Percentiles rank a stretch among this genome's conserved stretches.
phyloP scores from a whole-genome alignment of 2,888 invertebrate species.

The Cabera pusaria region DNA sequence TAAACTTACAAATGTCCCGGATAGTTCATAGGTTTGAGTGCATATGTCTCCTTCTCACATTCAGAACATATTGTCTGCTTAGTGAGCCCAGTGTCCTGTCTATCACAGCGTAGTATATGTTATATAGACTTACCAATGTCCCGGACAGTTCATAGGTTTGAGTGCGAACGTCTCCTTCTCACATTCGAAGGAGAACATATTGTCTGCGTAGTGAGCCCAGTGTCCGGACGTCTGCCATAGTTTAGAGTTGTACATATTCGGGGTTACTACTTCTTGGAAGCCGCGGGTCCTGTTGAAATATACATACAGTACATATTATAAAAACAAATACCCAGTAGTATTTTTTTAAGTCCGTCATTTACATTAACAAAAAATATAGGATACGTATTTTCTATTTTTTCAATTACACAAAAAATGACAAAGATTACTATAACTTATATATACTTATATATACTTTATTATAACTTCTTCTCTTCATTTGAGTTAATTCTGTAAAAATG shows the following conservation, averaged over 20 bases:
- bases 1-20: no score
- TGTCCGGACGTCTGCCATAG: slow-evolving; percentile 99
- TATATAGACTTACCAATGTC: slow-evolving; percentile 94
- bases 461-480: no score
- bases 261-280: slow-evolving; percentile 97
- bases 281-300: slow-evolving; percentile 85
- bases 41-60: slow-evolving; percentile 97
- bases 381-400: no score
- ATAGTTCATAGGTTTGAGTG: slow-evolving; percentile 99
- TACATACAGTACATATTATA: neutral
- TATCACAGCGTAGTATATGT: no score
- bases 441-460: no score
- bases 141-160: slow-evolving; percentile 99
- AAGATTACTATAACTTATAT: no score
- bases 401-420: no score
- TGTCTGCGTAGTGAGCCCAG: slow-evolving; percentile 98
- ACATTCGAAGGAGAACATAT: slow-evolving; percentile 97
- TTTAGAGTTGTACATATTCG: slow-evolving; percentile 97
- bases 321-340: neutral
- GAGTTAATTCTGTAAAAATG: no score
- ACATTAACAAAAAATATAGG: no score
- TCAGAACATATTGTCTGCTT: slow-evolving; percentile 98
- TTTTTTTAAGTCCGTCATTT: no score
- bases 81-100: slow-evolving; percentile 99
- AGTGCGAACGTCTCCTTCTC: slow-evolving; percentile 98